These are phyloP conservation scores for Enteromius thamalakanensis DNA, from an alignment of 2,797 vertebrate species.

Conservation along the genomic window DNA sequence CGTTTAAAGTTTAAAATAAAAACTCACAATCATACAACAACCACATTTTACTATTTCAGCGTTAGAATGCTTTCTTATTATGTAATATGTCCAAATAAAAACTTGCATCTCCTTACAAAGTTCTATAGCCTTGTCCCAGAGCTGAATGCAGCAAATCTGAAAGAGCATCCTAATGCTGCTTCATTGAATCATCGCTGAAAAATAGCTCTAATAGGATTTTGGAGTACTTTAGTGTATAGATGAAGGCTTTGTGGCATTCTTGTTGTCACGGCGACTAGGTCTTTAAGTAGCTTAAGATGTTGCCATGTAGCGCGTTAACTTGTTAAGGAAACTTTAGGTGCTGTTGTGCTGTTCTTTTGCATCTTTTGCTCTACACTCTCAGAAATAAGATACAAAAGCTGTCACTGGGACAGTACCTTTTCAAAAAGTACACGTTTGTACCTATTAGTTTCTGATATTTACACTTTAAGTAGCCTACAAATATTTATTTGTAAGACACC, in stretches of 20 bases:
- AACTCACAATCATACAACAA: not conserved
- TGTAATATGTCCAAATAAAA: not conserved
- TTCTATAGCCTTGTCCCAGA: not conserved
- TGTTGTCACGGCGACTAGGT: slow-evolving; percentile 19
- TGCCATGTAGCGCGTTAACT: slow-evolving; percentile 2
- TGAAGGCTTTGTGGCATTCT: not conserved
- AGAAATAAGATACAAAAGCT: no score
- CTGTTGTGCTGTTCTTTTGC: not conserved
- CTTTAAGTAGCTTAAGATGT: slow-evolving; percentile 16
- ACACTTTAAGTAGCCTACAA: no score
- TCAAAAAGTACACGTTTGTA: no score
- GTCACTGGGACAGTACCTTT: no score
- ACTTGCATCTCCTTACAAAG: not conserved
- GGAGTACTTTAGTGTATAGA: not conserved
- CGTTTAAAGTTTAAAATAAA: not conserved
- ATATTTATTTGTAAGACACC: no score
- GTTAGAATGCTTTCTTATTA: not conserved
- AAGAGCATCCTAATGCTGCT: not conserved
- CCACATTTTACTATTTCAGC: not conserved
- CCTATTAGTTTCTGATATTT: no score
- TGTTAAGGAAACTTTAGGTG: slow-evolving; percentile 11
- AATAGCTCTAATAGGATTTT: slow-evolving; percentile 16
- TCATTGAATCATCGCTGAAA: not conserved
- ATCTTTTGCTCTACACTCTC: no score
- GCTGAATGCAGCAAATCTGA: not conserved